A percentile compares a stretch with the other conserved stretches of the same genome.
Evolutionary conservation across 2,888 invertebrate species (phyloP).

Genomic region (Scaptomyza flava): DNA sequence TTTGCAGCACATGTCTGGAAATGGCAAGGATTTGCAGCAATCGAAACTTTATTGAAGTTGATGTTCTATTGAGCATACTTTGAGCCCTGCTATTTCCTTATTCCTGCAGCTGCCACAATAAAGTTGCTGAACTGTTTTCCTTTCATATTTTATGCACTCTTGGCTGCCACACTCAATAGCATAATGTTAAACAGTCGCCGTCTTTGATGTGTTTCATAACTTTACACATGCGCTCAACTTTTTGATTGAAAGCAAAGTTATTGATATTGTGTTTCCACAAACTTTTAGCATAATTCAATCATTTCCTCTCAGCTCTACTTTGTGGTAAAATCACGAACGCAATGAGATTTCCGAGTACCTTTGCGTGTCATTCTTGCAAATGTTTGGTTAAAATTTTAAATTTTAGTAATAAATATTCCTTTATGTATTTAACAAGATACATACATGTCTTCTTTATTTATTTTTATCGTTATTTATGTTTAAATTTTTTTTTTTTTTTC

Average conservation of each 20-base stretch:
- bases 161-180: conserved; percentile 32
- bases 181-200: conserved; percentile 37
- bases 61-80: conserved; percentile 34
- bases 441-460: too few relatives aligned
- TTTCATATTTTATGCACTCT: conserved; percentile 33
- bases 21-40: conserved; percentile 43
- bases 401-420: not conserved
- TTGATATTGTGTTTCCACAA: conserved; percentile 56
- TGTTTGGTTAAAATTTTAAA: not conserved
- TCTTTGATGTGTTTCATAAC: conserved; percentile 46
- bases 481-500: not conserved
- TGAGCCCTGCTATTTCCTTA: conserved; percentile 19
- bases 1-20: conserved; percentile 42
- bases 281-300: conserved; percentile 63
- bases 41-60: conserved; percentile 54
- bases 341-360: conserved; percentile 42
- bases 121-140: conserved; percentile 40
- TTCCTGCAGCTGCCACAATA: conserved; percentile 41
- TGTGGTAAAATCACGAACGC: conserved; percentile 29
- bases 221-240: conserved; percentile 43
- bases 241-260: conserved; percentile 55
- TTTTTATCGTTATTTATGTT: not conserved
- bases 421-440: too few relatives aligned
- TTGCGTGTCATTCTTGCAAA: conserved; percentile 24
- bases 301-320: conserved; percentile 40